These are phyloP conservation scores for Meteorus colon DNA, from an alignment of 2,888 invertebrate genomes.

Conservation along the genomic window DNA sequence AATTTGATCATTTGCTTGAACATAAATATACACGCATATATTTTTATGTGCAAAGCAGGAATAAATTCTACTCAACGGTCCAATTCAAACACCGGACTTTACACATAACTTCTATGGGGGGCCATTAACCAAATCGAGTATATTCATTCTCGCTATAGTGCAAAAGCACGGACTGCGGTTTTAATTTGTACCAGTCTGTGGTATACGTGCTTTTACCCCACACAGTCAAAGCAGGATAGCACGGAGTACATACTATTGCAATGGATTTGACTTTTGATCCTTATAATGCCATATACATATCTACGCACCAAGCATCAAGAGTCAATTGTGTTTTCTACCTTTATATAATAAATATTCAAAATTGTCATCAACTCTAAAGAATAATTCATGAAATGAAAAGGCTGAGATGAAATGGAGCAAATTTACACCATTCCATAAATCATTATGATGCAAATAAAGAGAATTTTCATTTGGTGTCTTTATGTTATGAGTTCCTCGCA, in stretches of 20 bases:
- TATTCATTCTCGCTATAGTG: slow-evolving; percentile 36
- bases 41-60: background rate
- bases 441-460: too few relatives aligned
- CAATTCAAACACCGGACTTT: slow-evolving; percentile 12
- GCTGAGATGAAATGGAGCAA: background rate
- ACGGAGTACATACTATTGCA: slow-evolving; percentile 32
- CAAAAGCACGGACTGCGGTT: slow-evolving; percentile 43
- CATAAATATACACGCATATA: background rate
- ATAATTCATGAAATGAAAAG: slow-evolving; percentile 21
- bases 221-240: slow-evolving; percentile 31
- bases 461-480: too few relatives aligned
- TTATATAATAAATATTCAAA: slow-evolving; percentile 39
- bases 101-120: background rate
- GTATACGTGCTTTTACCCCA: slow-evolving; percentile 41
- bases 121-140: slow-evolving; percentile 40
- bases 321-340: slow-evolving; percentile 19
- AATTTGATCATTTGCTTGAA: background rate
- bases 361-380: background rate
- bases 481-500: too few relatives aligned
- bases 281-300: slow-evolving; percentile 4
- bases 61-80: slow-evolving; percentile 36
- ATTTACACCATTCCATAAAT: background rate
- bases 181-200: slow-evolving; percentile 40
- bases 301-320: slow-evolving; percentile 38
- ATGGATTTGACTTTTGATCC: slow-evolving; percentile 35